Evolutionary conservation across 2,113 vertebrate genomes (phyloP), one percentile per base, ranked within the genome.

Genomic region (Tympanuchus pallidicinctus): DNA sequence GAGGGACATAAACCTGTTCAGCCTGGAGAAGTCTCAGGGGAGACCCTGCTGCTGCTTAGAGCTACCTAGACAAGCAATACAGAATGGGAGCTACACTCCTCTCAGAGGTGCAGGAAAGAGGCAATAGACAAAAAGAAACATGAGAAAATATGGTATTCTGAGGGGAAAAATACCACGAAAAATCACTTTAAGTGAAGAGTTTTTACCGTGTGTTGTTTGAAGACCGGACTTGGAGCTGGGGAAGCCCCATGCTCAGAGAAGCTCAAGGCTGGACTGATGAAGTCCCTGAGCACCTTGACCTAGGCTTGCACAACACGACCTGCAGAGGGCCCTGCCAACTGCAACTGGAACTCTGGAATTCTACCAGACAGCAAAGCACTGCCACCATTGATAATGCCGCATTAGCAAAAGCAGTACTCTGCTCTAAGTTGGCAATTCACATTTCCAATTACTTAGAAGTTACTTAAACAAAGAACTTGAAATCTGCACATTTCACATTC

Each of bases 371-470:
- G 16, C 27, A 66, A 65, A 86, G 36, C 8, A 64, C 12, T 60
- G 45, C 9, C 71, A 63, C 16, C 5, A 6, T 2, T 5, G 24
- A 70, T 20, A 76, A 64, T 88, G 36, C 12, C 66, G 13, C 20
- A 19, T 32, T n/a, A 73, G 56, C 27, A 73, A 73, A 54, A 85
- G n/a, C 36, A 69, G 54, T n/a, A 14, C 38, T 32, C 69, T 65
- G 50, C 76, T 75, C 4, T 24, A 71, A 82, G n/a, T 22, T 61
- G 15, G 8, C 36, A 52, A 61, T 48, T 88, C 38, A 69, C 34
- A 71, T 69, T 90, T 94, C 76, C 73, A 91, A 72, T 88, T 72
- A 69, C 30, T 52, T 54, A 22, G 60, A 83, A 40, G 13, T 32
- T 71, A 30, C 78, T 75, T 54, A 36, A 85, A 78, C 74, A n/a